Evolutionary conservation across 2,797 vertebrate genomes (phyloP).

Genomic region (Notolepis coatsorum): DNA sequence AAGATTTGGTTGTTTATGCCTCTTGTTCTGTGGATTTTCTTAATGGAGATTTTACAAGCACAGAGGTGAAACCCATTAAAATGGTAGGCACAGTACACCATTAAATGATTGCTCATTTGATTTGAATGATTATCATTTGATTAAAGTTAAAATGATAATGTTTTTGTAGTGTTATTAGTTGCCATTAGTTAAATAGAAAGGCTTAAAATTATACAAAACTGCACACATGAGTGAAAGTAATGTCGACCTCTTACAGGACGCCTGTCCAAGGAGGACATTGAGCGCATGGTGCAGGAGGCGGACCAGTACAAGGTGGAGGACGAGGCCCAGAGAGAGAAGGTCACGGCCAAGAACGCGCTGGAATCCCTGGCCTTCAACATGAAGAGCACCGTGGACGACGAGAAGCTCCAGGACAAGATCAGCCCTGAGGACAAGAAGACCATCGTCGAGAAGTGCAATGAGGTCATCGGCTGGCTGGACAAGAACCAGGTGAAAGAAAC

Average conservation of each 20-base stretch:
- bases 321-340: slow-evolving; percentile 43
- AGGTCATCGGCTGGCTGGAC: slow-evolving; percentile 51
- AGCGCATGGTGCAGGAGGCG: slow-evolving; percentile 47
- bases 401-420: slow-evolving; percentile 44
- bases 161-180: background rate
- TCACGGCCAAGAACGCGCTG: slow-evolving; percentile 50
- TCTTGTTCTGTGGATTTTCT: too few relatives aligned
- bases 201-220: background rate
- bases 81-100: background rate
- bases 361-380: slow-evolving; percentile 53
- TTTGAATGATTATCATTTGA: too few relatives aligned
- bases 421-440: slow-evolving; percentile 37
- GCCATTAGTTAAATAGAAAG: background rate
- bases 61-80: background rate
- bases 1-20: too few relatives aligned
- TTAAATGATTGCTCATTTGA: background rate
- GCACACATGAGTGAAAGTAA: background rate
- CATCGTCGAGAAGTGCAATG: slow-evolving; percentile 51
- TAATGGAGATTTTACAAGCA: too few relatives aligned
- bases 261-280: slow-evolving; percentile 61
- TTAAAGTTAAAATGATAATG: background rate
- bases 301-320: slow-evolving; percentile 50
- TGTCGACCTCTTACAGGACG: slow-evolving; percentile 56
- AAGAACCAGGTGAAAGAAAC: slow-evolving; percentile 60
- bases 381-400: slow-evolving; percentile 47